phyloP scores from a whole-genome alignment of 2,113 vertebrate species.

The Hypocryptadius cinnamomeus region DNA sequence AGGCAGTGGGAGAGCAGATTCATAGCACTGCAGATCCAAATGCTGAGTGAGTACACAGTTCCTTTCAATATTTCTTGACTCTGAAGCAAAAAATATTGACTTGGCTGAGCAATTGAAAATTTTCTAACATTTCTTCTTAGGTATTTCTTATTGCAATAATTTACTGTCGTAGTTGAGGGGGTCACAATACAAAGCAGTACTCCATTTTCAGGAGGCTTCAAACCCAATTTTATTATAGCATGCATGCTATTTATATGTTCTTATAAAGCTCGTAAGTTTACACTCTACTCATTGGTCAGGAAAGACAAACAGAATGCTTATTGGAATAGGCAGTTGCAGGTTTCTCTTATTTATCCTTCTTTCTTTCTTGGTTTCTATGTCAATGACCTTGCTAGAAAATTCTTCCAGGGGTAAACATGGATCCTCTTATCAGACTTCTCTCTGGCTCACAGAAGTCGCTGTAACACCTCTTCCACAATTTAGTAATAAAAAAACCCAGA shows the following conservation, averaged over 20 bases:
- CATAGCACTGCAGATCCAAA: slow-evolving; percentile 90
- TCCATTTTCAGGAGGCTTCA: neutral
- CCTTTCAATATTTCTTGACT: neutral
- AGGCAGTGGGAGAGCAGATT: slow-evolving; percentile 89
- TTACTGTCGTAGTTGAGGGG: neutral
- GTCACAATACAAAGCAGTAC: neutral
- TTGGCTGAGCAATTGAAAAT: neutral
- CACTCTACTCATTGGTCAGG: neutral
- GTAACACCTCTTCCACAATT: neutral
- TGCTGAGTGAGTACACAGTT: slow-evolving; percentile 83
- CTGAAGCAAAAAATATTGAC: neutral
- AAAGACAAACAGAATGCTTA: neutral
- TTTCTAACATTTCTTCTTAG: neutral
- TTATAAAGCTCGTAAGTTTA: neutral
- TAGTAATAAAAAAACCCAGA: rapidly evolving
- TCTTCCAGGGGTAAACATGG: neutral
- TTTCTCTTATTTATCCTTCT: neutral
- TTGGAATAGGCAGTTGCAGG: neutral
- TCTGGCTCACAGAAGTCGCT: neutral
- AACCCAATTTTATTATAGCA: neutral
- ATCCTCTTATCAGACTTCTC: neutral
- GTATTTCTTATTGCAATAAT: neutral
- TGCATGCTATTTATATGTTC: neutral
- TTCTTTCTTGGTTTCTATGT: neutral
- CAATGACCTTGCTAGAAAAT: neutral